Percentiles rank a stretch among this genome's conserved stretches.
phyloP scores from a whole-genome alignment of 1,140 invertebrate genomes.

The Bombus balteatus region DNA sequence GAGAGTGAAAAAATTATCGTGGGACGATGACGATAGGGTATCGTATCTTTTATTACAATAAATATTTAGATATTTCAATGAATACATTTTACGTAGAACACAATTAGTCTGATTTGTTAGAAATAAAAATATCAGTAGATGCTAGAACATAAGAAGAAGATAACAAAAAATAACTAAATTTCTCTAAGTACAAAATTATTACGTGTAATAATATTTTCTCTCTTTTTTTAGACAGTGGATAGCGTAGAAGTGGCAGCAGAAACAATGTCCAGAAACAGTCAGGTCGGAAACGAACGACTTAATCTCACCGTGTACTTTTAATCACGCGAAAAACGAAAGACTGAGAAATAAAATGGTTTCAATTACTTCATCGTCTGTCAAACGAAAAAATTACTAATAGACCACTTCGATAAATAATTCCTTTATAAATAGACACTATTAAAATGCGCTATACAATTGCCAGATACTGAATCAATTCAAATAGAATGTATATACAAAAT shows the following conservation, averaged over 20 bases:
- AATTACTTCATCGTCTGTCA: background rate
- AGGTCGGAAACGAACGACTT: constrained; percentile 80
- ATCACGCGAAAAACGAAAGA: constrained; percentile 45
- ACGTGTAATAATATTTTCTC: background rate
- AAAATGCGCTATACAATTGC: background rate
- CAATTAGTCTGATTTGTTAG: background rate
- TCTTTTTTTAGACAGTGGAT: constrained; percentile 81
- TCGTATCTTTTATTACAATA: background rate
- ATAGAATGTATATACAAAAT: constrained; percentile 32
- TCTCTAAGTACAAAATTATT: background rate
- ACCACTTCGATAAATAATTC: background rate
- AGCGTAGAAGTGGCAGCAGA: constrained; percentile 84
- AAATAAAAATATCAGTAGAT: background rate
- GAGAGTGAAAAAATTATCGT: constrained; percentile 88
- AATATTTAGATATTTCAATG: background rate
- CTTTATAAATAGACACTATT: background rate
- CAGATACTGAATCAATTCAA: background rate
- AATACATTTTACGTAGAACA: background rate
- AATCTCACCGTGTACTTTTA: constrained; percentile 85
- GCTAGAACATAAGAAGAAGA: background rate
- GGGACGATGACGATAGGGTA: constrained; percentile 86
- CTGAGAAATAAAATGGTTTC: constrained; percentile 19
- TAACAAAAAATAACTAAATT: background rate
- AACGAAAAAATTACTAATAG: background rate
- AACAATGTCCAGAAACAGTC: constrained; percentile 74